Base-by-base conservation (phyloP, 2,113 vertebrate genomes). In the Garra rufa region DNA sequence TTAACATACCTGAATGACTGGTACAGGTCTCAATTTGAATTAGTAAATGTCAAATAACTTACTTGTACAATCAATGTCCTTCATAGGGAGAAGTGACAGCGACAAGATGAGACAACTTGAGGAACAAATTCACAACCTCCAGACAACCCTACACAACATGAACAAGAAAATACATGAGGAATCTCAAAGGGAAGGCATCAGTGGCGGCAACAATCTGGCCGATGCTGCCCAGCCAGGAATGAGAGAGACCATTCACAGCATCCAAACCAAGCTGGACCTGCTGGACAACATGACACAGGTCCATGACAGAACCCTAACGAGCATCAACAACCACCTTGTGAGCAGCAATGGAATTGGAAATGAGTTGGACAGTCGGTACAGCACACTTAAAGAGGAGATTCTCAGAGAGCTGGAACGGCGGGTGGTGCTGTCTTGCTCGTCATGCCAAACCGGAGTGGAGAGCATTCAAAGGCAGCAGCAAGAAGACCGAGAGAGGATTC, bases 241-340 rank as follows among this genome's bases (percentile, higher is more conserved):
- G 92, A 96, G 94, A 1, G 96, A 98, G 70, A 96, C 94, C 46
- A 96, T 98, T 87, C 94, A 88, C 43, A 95, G 90, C 85, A 96
- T 98, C 73, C 96, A 98, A 90, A 95, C 84, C 74, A 96, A 95
- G 46, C 92, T 99, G 89, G 95, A 97, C 85, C 94, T 95, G n/a
- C 94, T 98, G 28, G 96, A 97, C 86, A 96, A 93, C 90, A 96
- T 95, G 2, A 94, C 97, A 28, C 94, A 92, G 83, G 94, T 92
- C 28, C 96, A 97, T 0, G 97, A 98, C 86, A 90, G 92, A 88
- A 96, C 95, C 48, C 92, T 96, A 57, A 92, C 91, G 41, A 89
- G 83, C 82, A 94, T 96, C 75, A 96, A 96, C 92, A 95, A 95
- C 89, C 93, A 95, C 87, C 89, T 94, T 65, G 92, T 89, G 65